phyloP scores from a whole-genome alignment of 1,140 invertebrate genomes.

The Drosophila grimshawi region DNA sequence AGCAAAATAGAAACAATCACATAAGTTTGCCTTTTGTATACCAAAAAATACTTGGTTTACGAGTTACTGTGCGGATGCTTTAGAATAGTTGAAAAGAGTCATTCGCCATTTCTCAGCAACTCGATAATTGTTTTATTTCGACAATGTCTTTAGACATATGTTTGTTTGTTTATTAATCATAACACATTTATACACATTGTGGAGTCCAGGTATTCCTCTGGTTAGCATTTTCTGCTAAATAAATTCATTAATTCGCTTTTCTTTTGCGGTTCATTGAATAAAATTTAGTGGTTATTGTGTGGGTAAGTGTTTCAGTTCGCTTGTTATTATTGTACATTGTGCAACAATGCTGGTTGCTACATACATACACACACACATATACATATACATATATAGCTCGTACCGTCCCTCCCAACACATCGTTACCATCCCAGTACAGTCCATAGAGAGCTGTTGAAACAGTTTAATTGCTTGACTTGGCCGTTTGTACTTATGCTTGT shows the following conservation, averaged over 20 bases:
- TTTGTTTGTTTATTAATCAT: not conserved
- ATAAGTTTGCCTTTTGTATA: conserved; percentile 4
- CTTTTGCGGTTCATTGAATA: conserved; percentile 12
- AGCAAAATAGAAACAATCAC: not conserved
- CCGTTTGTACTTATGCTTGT: conserved; percentile 7
- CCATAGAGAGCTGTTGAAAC: conserved; percentile 42
- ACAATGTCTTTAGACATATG: not conserved
- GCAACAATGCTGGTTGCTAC: conserved; percentile 9
- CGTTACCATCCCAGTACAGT: not conserved
- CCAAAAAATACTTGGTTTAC: not conserved
- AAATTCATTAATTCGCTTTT: conserved; percentile 5
- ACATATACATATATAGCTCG: too few species aligned
- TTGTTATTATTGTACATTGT: conserved; percentile 40
- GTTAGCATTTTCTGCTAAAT: not conserved
- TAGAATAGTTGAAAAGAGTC: not conserved
- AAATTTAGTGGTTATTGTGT: conserved; percentile 12
- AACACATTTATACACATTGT: not conserved
- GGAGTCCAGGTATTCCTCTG: too few species aligned
- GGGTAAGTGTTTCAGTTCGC: conserved; percentile 47
- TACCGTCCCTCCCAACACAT: not conserved
- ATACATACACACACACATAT: not conserved
- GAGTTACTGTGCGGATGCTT: not conserved
- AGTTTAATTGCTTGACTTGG: conserved; percentile 73
- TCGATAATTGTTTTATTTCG: not conserved
- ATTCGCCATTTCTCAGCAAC: not conserved